phyloP scores from a whole-genome alignment of 2,888 invertebrate species.

The Nymphalis urticae region DNA sequence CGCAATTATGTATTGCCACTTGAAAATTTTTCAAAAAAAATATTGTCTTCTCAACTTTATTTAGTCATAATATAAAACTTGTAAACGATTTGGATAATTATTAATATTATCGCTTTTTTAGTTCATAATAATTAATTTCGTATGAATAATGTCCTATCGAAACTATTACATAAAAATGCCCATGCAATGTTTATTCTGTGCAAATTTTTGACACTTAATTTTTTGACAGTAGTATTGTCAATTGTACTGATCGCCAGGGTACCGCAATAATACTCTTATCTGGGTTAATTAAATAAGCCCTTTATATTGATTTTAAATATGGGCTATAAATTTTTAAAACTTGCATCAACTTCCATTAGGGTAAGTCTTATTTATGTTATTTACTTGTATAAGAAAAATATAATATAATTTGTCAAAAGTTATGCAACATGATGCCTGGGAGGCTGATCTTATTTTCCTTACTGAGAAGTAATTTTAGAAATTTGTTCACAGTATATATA shows the following conservation, averaged over 20 bases:
- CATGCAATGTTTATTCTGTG: not conserved
- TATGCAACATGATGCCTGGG: conserved; percentile 36
- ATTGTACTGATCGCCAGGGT: conserved; percentile 55
- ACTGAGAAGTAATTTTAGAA: not conserved
- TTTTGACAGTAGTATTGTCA: conserved; percentile 23
- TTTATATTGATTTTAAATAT: conserved; percentile 48
- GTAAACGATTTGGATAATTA: too few species aligned
- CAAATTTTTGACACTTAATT: not conserved
- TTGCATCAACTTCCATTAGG: conserved; percentile 68
- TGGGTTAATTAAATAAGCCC: conserved; percentile 39
- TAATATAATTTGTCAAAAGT: conserved; percentile 25
- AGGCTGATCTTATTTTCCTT: conserved; percentile 12
- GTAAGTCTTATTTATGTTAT: conserved; percentile 54
- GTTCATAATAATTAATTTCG: too few species aligned
- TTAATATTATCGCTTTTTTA: too few species aligned
- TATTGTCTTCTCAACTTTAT: not conserved
- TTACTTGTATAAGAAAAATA: not conserved
- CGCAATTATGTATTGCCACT: conserved; percentile 63
- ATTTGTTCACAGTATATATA: not conserved
- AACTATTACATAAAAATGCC: too few species aligned
- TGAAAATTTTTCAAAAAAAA: too few species aligned
- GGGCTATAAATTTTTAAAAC: conserved; percentile 72
- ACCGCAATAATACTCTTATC: conserved; percentile 46
- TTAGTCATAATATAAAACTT: too few species aligned
- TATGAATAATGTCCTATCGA: too few species aligned